Evolutionary conservation across 1,140 invertebrate species (phyloP), one percentile per base, ranked within the genome.

Genomic region (Eriocheir sinensis): DNA sequence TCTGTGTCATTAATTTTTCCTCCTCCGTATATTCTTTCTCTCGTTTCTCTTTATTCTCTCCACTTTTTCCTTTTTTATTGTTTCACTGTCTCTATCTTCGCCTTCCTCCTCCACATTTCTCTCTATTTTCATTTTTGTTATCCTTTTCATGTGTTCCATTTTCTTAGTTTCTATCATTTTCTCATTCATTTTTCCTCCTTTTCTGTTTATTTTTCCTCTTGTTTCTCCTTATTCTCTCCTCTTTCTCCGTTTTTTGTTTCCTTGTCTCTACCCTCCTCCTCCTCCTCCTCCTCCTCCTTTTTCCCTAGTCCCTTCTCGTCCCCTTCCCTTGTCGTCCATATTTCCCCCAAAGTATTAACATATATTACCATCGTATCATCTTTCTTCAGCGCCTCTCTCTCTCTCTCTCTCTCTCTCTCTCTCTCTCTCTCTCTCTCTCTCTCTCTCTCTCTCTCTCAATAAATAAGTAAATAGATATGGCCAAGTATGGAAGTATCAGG

Each of bases 271-370:
- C n/a, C 21, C 60, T 72, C 60, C 60, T 72, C 60, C 60, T 72
- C 60, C 27, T 2, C 27, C 8, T 72, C 6, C 6, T 21, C 27
- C 21, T 21, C 53, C 17, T 21, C 53, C n/a, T n/a, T n/a, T n/a
- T n/a, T n/a, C n/a, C n/a, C n/a, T n/a, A n/a, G n/a, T n/a, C 60
- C 27, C 60, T n/a, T 21, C 21, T n/a, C 60, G 21, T 72, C 60
- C 60, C n/a, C 60, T n/a, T 72, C 60, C 60, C 4, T 6, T n/a
- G 60, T 72, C 60, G n/a, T 72, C 60, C 60, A 72, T 72, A 72
- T 72, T 72, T 72, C 60, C 60, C n/a, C n/a, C 60, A 72, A 72
- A 72, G n/a, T 72, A 72, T 72, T 72, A 72, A 72, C 60, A 72
- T 72, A 72, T 72, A 72, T 72, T 72, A 72, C 60, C 60, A 72